Base-by-base conservation (phyloP, 2,113 vertebrate species). In the Laterallus jamaicensis region DNA sequence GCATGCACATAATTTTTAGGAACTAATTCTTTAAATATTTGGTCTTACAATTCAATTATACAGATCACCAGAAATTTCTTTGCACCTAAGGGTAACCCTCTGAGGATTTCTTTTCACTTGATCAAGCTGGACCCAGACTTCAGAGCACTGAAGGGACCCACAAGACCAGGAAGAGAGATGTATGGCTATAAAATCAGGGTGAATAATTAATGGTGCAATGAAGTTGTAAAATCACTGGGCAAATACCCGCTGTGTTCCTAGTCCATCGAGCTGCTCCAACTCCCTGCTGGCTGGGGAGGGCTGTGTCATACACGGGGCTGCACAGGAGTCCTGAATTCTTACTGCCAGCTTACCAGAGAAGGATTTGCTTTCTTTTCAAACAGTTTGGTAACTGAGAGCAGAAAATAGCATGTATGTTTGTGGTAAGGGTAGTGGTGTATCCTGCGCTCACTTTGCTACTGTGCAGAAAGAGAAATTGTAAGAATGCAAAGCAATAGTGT, bases 401-500 rank as follows among this genome's bases (percentile, higher is more conserved):
- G 91, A 82, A 92, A 88, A 94, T 15, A 77, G 47, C 39, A 74
- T 31, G 62, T 95, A 86, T 79, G 52, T 85, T 87, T 95, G 92
- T 63, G 28, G 31, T 79, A 76, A 95, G 93, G 84, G 80, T 28
- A 93, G 60, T 68, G 89, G 58, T 75, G 64, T 24, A 92, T 75
- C 55, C 90, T 96, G 66, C 73, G 64, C 55, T 94, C 66, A 58
- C 81, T 95, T 81, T 50, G 66, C 87, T 83, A 44, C 90, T 47
- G 70, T 54, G 63, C 39, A 84, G 68, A 83, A 95, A 64, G 28
- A 73, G 42, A 74, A 76, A 74, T 71, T 7, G 3, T 39, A 80
- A 76, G 76, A 76, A 58, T 26, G 69, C 90, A 90, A 90, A 96
- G 92, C 84, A 95, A 87, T 68, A 88, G 76, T 88, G 54, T 69